Base-by-base conservation (phyloP, 2,797 vertebrate genomes). In the Xiphophorus birchmanni region DNA sequence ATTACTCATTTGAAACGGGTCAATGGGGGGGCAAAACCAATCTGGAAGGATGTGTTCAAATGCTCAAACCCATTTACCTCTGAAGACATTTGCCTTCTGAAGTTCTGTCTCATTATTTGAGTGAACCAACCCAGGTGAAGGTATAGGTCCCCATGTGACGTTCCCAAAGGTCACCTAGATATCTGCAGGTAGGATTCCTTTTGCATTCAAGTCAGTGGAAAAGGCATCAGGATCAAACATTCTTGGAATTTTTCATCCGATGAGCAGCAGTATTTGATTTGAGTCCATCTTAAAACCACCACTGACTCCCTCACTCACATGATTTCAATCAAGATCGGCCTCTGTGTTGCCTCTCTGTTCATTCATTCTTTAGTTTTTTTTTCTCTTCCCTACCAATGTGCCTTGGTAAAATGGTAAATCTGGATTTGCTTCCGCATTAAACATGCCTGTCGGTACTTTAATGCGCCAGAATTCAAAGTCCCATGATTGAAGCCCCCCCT, bases 101-200 rank as follows among this genome's bases (percentile, higher is more conserved):
- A 84, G 95, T 94, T 94, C 88, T 73, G 83, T 80, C 73, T 78
- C 79, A 94, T 93, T 86, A 88, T 83, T 76, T 75, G 80, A 82
- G 95, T 94, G 94, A 94, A 95, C 96, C 93, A 94, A 96, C 96
- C 96, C 98, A 97, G 95, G 96, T 97, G 97, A 97, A 97, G 97
- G 96, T 69, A 11, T 11, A 2, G 37, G 37, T 97, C 96, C 94
- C 47, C 96, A 95, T 94, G 95, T 90, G 40, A 44, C 90, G 93
- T 96, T 95, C 96, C 95, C 96, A 78, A 75, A 71, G 76, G 42
- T 77, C 37, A 40, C 85, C 75, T 12, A 72, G 48, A 0, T 74
- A 80, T 85, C 29, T 45, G 37, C 29, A 73, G 67, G 78, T 73
- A 79, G 73, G 42, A 72, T 86, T 89, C 13, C 54, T 81, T 85